Conservation (phyloP, 1,140 invertebrate species). For the Calephelis nemesis region DNA sequence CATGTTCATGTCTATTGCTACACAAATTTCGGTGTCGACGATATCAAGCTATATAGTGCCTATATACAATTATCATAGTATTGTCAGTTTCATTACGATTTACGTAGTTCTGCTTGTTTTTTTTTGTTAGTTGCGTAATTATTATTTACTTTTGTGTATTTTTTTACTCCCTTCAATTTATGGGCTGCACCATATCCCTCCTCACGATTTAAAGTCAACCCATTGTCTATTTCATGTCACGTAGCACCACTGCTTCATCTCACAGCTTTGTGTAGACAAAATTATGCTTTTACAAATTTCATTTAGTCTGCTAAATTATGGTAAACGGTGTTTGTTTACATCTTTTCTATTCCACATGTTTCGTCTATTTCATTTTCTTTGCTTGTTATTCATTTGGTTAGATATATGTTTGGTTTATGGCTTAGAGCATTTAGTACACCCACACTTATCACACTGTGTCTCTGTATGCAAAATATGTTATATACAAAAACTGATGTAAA, state of each 20-base stretch:
- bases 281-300: constrained; percentile 19
- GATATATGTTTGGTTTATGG: constrained; percentile 3
- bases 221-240: constrained; percentile 60
- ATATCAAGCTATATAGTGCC: background rate
- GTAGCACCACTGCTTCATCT: constrained; percentile 37
- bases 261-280: background rate
- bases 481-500: background rate
- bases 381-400: constrained; percentile 2
- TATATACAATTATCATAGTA: constrained; percentile 16
- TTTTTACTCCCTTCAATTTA: background rate
- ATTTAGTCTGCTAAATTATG: constrained; percentile 25
- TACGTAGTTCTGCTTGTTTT: constrained; percentile 2
- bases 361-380: background rate
- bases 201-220: constrained; percentile 68
- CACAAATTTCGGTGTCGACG: background rate
- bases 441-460: constrained; percentile 8
- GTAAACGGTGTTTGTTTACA: constrained; percentile 18
- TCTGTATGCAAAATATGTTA: constrained; percentile 11
- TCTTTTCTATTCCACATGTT: constrained; percentile 22
- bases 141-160: background rate
- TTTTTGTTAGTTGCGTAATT: background rate
- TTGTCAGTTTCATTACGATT: background rate
- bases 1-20: background rate
- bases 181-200: constrained; percentile 41
- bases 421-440: constrained; percentile 7